Percentiles rank a stretch among this genome's conserved stretches.
phyloP scores from a whole-genome alignment of 2,113 vertebrate species.

The Trinectes maculatus region DNA sequence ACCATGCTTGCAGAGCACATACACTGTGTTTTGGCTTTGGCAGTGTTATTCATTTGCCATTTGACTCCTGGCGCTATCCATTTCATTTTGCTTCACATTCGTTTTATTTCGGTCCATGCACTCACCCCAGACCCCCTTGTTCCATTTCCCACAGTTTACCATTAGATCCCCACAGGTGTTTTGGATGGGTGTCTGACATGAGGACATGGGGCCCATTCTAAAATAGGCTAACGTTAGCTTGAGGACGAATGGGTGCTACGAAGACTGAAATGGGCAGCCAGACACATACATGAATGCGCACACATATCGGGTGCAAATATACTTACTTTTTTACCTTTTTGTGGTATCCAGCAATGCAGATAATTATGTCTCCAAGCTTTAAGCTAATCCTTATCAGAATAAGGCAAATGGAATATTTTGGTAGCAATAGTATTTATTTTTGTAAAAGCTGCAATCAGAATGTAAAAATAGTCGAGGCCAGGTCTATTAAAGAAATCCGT shows the following conservation, averaged over 20 bases:
- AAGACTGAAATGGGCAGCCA: slow-evolving; percentile 1
- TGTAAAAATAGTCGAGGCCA: too few species aligned
- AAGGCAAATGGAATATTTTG: too few species aligned
- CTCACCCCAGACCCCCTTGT: slow-evolving; percentile 41
- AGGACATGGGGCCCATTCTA: slow-evolving; percentile 34
- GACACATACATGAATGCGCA: not conserved
- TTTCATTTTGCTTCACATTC: slow-evolving; percentile 50
- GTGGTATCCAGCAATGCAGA: not conserved
- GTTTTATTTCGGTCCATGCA: slow-evolving; percentile 61
- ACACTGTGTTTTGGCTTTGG: slow-evolving; percentile 32
- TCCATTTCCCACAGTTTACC: slow-evolving; percentile 44
- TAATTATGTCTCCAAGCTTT: not conserved
- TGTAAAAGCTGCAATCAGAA: too few species aligned
- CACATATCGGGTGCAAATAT: not conserved
- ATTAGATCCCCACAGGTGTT: slow-evolving; percentile 48
- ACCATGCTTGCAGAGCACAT: slow-evolving; percentile 8
- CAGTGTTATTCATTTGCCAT: slow-evolving; percentile 25
- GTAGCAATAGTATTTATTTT: too few species aligned
- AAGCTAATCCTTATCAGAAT: not conserved
- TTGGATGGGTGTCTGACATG: slow-evolving; percentile 42
- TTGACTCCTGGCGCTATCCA: slow-evolving; percentile 43
- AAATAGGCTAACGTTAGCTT: slow-evolving; percentile 32
- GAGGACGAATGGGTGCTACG: slow-evolving; percentile 34
- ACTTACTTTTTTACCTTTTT: not conserved
- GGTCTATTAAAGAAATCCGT: too few species aligned